Conservation (phyloP, 2,888 invertebrate genomes). For the Eudemis profundana region DNA sequence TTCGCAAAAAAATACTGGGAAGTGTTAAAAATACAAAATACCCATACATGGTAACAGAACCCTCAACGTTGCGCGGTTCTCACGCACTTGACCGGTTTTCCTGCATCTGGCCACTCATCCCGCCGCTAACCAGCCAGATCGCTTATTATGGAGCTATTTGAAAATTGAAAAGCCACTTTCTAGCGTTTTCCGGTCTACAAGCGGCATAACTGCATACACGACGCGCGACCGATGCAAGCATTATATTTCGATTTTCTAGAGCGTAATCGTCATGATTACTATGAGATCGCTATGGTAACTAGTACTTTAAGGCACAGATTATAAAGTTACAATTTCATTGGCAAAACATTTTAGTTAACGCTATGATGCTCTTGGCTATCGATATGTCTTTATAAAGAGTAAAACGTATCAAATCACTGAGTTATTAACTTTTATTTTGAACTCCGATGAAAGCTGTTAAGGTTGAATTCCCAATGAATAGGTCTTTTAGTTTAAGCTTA, state of each 20-base stretch:
- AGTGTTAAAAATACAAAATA: neutral
- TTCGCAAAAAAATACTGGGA: too few species aligned
- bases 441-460: neutral
- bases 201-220: constrained; percentile 72
- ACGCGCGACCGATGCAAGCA: constrained; percentile 40
- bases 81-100: constrained; percentile 6
- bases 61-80: neutral
- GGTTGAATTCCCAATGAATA: neutral
- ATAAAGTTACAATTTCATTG: too few species aligned
- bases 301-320: too few species aligned
- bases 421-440: neutral
- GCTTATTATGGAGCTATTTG: constrained; percentile 81
- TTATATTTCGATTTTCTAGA: too few species aligned
- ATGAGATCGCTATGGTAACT: too few species aligned
- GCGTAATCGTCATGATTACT: too few species aligned
- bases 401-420: neutral
- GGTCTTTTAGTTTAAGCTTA: neutral
- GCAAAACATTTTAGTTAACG: too few species aligned
- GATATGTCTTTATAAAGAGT: neutral
- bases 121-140: constrained; percentile 56
- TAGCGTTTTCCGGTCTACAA: constrained; percentile 84
- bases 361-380: too few species aligned
- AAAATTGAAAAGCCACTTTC: constrained; percentile 84
- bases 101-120: constrained; percentile 18
- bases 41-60: too few species aligned